Evolutionary conservation across 2,888 invertebrate genomes (phyloP).

Genomic region (Zootermopsis nevadensis): DNA sequence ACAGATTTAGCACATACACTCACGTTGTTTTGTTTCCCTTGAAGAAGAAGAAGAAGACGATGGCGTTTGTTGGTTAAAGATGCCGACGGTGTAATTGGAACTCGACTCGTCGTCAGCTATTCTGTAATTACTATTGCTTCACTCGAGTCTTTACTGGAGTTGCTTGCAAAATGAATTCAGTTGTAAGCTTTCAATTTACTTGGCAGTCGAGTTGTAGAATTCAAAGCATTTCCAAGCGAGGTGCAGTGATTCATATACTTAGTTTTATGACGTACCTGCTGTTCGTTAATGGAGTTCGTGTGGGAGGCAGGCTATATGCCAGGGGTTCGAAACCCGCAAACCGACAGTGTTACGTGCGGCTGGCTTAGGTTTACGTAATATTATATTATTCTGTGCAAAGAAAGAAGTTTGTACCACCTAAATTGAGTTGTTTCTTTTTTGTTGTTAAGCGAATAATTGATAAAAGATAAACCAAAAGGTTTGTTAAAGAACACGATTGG

Average conservation of each 20-base stretch:
- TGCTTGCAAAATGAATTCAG: neutral
- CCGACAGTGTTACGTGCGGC: too few relatives aligned
- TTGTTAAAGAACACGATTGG: too few relatives aligned
- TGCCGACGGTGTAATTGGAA: slow-evolving; percentile 16
- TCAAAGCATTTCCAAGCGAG: neutral
- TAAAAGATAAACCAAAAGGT: too few relatives aligned
- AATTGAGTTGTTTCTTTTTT: too few relatives aligned
- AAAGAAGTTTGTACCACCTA: too few relatives aligned
- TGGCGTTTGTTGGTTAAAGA: slow-evolving; percentile 21
- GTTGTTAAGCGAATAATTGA: too few relatives aligned
- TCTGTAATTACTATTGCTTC: slow-evolving; percentile 27
- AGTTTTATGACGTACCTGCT: neutral
- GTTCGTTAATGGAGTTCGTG: too few relatives aligned
- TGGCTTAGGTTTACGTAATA: too few relatives aligned
- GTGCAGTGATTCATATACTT: slow-evolving; percentile 6
- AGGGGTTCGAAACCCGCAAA: too few relatives aligned
- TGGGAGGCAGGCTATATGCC: too few relatives aligned
- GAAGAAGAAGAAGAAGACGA: neutral
- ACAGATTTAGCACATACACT: slow-evolving; percentile 18
- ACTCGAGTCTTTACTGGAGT: neutral
- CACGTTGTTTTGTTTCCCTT: neutral
- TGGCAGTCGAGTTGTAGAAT: neutral
- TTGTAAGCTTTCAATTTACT: slow-evolving; percentile 5
- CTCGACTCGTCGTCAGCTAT: neutral
- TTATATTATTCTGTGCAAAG: too few relatives aligned